Conservation (phyloP, 53 echinoderm and acorn worm genomes). For the Pentamera pediparva region DNA sequence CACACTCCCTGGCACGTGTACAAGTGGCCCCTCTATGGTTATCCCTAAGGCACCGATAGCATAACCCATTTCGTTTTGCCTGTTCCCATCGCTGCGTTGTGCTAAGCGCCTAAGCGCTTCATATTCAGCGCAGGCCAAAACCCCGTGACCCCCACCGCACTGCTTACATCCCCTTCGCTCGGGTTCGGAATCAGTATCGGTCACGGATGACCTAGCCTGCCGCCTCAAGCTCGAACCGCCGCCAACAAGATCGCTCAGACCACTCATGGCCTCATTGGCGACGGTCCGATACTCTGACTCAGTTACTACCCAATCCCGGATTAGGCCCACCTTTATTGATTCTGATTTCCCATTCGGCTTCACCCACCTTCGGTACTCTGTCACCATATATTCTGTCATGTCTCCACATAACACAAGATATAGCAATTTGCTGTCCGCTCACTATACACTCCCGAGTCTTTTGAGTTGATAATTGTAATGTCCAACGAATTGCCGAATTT, state of each 20-base stretch:
- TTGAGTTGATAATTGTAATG: too few relatives aligned
- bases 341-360: not conserved
- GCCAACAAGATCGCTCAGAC: not conserved
- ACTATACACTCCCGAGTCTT: too few relatives aligned
- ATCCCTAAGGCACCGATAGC: not conserved
- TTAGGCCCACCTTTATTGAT: not conserved
- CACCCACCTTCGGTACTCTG: not conserved
- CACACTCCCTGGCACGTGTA: not conserved
- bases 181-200: not conserved
- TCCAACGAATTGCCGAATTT: too few relatives aligned
- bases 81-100: not conserved
- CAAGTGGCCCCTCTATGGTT: not conserved
- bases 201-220: not conserved
- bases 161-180: not conserved
- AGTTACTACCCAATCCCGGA: not conserved
- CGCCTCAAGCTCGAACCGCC: not conserved
- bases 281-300: slow-evolving; percentile 3
- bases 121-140: not conserved
- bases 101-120: not conserved
- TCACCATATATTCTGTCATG: too few relatives aligned
- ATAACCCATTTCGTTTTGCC: not conserved
- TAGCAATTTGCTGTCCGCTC: too few relatives aligned
- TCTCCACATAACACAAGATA: too few relatives aligned
- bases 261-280: not conserved
- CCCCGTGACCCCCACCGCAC: not conserved